phyloP scores from a whole-genome alignment of 2,888 invertebrate species.

The Atrina japonica region DNA sequence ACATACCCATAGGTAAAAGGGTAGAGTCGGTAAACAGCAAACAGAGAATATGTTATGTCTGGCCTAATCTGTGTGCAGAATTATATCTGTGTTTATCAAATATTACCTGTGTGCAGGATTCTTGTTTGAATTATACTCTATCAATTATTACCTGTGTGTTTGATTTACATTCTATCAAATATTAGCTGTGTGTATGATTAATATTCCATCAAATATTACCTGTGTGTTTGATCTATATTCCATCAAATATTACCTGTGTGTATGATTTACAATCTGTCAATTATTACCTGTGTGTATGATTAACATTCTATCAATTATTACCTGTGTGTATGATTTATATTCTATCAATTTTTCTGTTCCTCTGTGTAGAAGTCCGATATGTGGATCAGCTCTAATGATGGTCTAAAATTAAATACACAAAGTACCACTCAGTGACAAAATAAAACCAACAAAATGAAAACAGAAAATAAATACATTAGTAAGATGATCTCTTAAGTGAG shows the following conservation, averaged over 20 bases:
- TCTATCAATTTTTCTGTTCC: slow-evolving; percentile 99
- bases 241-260: neutral
- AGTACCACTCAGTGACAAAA: too few relatives aligned
- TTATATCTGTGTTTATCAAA: too few relatives aligned
- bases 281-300: too few relatives aligned
- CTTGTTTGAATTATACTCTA: too few relatives aligned
- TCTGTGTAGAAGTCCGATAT: slow-evolving; percentile 97
- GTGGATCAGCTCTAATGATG: slow-evolving; percentile 94
- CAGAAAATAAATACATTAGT: slow-evolving; percentile 28
- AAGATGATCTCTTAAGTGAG: too few relatives aligned
- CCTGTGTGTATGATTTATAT: slow-evolving; percentile 97
- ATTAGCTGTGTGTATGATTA: too few relatives aligned
- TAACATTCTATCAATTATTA: slow-evolving; percentile 83
- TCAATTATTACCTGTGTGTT: neutral
- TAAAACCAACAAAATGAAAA: too few relatives aligned
- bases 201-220: neutral
- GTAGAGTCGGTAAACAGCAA: too few relatives aligned
- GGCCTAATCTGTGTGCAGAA: too few relatives aligned
- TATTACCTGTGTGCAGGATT: neutral
- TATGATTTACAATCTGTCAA: neutral
- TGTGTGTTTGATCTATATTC: neutral
- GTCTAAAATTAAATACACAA: too few relatives aligned
- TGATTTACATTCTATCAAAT: neutral
- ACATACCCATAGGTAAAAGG: too few relatives aligned
- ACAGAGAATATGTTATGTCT: too few relatives aligned